Evolutionary conservation across 2,888 invertebrate species (phyloP), one percentile per base, ranked within the genome.

Genomic region (Petrolisthes manimaculis): DNA sequence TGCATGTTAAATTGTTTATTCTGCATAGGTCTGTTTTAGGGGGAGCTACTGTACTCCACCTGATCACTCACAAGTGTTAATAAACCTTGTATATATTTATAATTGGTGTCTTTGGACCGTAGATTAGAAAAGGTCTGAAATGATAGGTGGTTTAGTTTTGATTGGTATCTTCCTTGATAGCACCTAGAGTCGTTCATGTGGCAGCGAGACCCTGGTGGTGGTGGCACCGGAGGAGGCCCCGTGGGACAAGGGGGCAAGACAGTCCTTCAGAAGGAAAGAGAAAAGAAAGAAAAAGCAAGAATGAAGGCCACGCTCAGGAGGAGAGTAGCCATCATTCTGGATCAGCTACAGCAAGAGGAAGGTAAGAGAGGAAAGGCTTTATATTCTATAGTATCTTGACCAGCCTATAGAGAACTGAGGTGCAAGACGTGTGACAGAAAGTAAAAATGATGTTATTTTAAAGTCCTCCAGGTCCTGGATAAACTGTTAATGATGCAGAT

Each of bases 131-230:
- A 37, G 0, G 37, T 37, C 37, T 37, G 37, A 37, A 37, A 37
- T 37, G 37, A 37, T 37, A 37, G 1, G 37, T 37, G 37, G 37
- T 37, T 37, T 37, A 37, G 37, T 37, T 37, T 37, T 37, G 37
- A 37, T 37, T 37, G 37, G 37, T 78, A n/a, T 24, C 21, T 54
- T 1, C 54, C 53, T 18, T 12, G 4, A 14, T 84, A 90, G 90
- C 88, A 90, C 74, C 84, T 90, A 24, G 90, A 90, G 77, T 81
- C 90, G n/a, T 90, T 90, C 78, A 83, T 90, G 83, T 90, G 90
- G 90, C 90, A 90, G 69, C 83, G 90, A 9, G 89, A 90, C 79
- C 90, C 90, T n/a, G 88, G 87, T n/a, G 90, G 69, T 37, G 87
- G 84, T 21, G 69, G 83, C 21, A 21, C 61, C 37, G 51, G 14